Conservation (phyloP, 2,888 invertebrate genomes). For the Dicycla oo region DNA sequence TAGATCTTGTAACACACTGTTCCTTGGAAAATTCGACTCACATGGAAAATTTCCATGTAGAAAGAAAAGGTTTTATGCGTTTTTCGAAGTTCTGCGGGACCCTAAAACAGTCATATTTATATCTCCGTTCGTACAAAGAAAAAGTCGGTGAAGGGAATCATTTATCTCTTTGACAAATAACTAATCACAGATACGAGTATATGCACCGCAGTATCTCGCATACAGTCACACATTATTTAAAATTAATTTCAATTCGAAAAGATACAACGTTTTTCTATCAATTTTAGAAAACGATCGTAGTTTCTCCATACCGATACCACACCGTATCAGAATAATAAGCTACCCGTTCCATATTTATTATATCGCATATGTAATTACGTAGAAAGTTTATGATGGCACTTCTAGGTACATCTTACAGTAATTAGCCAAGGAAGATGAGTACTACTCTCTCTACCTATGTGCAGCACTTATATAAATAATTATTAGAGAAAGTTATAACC, state of each 20-base stretch:
- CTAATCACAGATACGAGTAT: slow-evolving; percentile 52
- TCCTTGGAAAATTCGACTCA: not conserved
- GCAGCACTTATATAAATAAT: slow-evolving; percentile 73
- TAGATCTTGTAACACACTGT: slow-evolving; percentile 38
- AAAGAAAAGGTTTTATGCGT: not conserved
- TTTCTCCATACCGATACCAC: slow-evolving; percentile 35
- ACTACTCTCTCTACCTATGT: slow-evolving; percentile 66
- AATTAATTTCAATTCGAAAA: slow-evolving; percentile 47
- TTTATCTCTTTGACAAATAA: slow-evolving; percentile 64
- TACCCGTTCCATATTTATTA: slow-evolving; percentile 52
- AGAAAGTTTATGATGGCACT: slow-evolving; percentile 69
- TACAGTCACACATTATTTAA: slow-evolving; percentile 43
- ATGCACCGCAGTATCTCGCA: slow-evolving; percentile 38
- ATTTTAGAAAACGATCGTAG: slow-evolving; percentile 48
- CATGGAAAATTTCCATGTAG: not conserved
- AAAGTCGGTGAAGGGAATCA: slow-evolving; percentile 23
- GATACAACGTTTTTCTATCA: slow-evolving; percentile 29
- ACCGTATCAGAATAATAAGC: slow-evolving; percentile 30
- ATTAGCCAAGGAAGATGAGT: slow-evolving; percentile 74
- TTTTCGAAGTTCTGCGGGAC: not conserved
- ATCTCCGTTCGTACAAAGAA: slow-evolving; percentile 27
- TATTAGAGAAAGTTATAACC: slow-evolving; percentile 76
- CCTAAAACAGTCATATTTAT: slow-evolving; percentile 24
- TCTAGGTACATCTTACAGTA: slow-evolving; percentile 61
- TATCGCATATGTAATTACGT: slow-evolving; percentile 51